These are phyloP conservation scores for Channa striata DNA, from an alignment of 2,797 vertebrate species.

Conservation along the genomic window DNA sequence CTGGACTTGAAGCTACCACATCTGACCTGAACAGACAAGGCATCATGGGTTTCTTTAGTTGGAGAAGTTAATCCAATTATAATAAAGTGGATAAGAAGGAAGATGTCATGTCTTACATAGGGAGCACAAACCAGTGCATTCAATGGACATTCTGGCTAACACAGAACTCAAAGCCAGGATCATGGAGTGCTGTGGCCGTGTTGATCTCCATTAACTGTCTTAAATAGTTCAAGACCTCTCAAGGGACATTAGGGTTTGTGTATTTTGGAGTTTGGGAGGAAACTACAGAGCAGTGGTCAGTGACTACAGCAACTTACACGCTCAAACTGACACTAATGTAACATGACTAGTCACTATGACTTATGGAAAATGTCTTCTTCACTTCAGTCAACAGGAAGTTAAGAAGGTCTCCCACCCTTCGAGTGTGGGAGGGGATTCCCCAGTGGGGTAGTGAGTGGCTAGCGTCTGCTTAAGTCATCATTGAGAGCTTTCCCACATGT, in stretches of 20 bases:
- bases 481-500: constrained; percentile 79
- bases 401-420: constrained; percentile 47
- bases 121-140: constrained; percentile 52
- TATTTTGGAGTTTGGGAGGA: constrained; percentile 19
- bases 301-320: constrained; percentile 20
- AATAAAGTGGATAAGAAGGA: constrained; percentile 14
- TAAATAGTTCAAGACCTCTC: constrained; percentile 45
- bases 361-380: constrained; percentile 62
- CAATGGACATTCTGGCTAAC: constrained; percentile 22
- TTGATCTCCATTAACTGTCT: constrained; percentile 27
- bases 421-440: constrained; percentile 67
- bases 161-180: constrained; percentile 19
- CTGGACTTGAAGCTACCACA: constrained; percentile 17
- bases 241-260: constrained; percentile 50
- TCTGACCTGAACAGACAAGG: constrained; percentile 35
- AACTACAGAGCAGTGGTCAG: constrained; percentile 8
- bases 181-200: constrained; percentile 44
- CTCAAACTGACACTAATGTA: not conserved
- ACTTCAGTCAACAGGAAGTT: constrained; percentile 45
- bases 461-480: constrained; percentile 73
- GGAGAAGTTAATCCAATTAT: constrained; percentile 24
- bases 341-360: constrained; percentile 38
- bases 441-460: constrained; percentile 57
- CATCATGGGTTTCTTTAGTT: constrained; percentile 13
- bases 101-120: constrained; percentile 12